phyloP scores from a whole-genome alignment of 2,888 invertebrate genomes.

The Polyploca ridens region DNA sequence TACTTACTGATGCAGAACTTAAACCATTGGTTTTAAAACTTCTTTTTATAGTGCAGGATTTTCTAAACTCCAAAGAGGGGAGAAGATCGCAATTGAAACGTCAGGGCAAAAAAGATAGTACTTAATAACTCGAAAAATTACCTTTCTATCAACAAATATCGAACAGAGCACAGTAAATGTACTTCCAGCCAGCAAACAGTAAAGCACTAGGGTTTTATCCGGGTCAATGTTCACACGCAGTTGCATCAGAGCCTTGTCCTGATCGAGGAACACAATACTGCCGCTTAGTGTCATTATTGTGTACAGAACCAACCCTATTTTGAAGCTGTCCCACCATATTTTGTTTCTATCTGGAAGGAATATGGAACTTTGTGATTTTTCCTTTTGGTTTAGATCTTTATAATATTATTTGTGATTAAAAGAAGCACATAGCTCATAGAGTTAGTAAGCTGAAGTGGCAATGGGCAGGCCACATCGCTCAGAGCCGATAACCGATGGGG shows the following conservation, averaged over 20 bases:
- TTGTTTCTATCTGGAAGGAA: slow-evolving; percentile 57
- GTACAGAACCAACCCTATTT: slow-evolving; percentile 59
- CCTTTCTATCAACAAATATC: slow-evolving; percentile 61
- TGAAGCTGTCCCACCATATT: slow-evolving; percentile 65
- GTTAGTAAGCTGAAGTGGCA: too few relatives aligned
- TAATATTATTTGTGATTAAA: not conserved
- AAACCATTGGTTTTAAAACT: too few relatives aligned
- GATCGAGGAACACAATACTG: slow-evolving; percentile 66
- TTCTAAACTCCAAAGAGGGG: too few relatives aligned
- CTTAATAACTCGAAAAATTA: slow-evolving; percentile 26
- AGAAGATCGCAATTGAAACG: too few relatives aligned
- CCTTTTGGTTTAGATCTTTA: not conserved
- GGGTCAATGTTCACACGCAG: slow-evolving; percentile 50
- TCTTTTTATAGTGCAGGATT: too few relatives aligned
- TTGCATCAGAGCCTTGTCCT: slow-evolving; percentile 60
- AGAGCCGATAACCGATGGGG: too few relatives aligned
- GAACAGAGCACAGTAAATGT: slow-evolving; percentile 37
- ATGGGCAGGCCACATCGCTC: too few relatives aligned
- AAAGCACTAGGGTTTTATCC: slow-evolving; percentile 49
- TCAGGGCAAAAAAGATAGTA: too few relatives aligned
- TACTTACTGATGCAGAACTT: too few relatives aligned
- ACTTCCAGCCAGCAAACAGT: slow-evolving; percentile 53
- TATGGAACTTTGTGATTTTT: not conserved
- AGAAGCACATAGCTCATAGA: too few relatives aligned
- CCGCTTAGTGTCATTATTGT: slow-evolving; percentile 61